Evolutionary conservation across 2,113 vertebrate genomes (phyloP).

Genomic region (Cynocephalus volans): DNA sequence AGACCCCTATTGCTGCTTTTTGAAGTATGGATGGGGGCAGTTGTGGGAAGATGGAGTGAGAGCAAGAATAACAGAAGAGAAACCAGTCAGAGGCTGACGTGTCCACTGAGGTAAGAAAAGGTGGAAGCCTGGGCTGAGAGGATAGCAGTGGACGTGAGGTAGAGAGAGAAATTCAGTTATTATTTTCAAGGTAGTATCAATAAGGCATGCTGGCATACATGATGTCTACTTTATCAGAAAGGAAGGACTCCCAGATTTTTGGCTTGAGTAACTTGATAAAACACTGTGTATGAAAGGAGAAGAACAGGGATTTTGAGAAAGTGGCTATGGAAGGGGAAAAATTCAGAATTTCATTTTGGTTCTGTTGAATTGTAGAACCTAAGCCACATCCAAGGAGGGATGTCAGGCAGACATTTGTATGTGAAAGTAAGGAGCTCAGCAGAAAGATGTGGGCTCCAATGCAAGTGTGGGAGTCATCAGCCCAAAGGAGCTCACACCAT

Average conservation of each 20-base stretch:
- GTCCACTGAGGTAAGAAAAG: background rate
- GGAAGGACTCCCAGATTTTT: background rate
- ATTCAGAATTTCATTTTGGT: background rate
- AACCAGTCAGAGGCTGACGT: background rate
- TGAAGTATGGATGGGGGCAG: background rate
- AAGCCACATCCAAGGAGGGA: background rate
- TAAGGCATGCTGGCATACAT: background rate
- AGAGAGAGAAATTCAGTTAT: background rate
- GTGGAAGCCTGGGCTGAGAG: background rate
- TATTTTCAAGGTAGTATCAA: conserved; percentile 18
- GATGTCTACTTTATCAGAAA: background rate
- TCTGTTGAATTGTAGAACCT: background rate
- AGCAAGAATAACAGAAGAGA: background rate
- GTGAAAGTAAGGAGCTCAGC: background rate
- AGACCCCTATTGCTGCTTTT: background rate
- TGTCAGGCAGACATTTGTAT: background rate
- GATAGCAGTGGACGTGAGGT: background rate
- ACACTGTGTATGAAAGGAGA: background rate
- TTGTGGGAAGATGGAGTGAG: background rate
- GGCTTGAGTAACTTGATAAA: conserved; percentile 17
- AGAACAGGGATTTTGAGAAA: background rate
- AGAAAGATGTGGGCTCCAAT: background rate
- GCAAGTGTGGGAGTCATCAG: background rate
- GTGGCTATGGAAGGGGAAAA: background rate
- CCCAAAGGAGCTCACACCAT: no score